Base-by-base conservation (phyloP, 2,113 vertebrate species). In the Catharus fuscescens region DNA sequence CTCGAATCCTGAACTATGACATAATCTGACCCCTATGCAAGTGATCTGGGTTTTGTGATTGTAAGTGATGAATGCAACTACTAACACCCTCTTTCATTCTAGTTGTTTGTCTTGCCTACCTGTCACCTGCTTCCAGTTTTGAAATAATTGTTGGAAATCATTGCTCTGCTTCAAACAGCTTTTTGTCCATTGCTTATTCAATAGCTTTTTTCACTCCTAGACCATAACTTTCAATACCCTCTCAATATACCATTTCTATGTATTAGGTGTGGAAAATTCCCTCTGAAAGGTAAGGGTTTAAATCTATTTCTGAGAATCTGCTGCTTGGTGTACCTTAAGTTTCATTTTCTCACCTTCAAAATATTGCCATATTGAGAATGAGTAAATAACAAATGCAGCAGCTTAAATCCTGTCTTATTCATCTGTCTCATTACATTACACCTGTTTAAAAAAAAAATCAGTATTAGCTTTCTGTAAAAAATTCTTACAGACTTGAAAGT, bases 291-390 rank as follows among this genome's bases (percentile, higher is more conserved):
- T 34, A 3, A n/a, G 10, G 11, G 23, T 71, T 59, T 60, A 29
- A 62, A 29, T 92, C 60, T 45, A 2, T 20, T 72, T 91, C 76
- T 88, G 64, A 86, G 26, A 64, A 73, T 61, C 38, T 47, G 52
- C 10, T 92, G 26, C 32, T 91, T 87, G 28, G n/a, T 56, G 5
- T 70, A 47, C 44, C 66, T 85, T 62, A 74, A 62, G 38, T 80
- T 95, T 88, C 47, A 67, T 88, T 86, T 96, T 92, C 42, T 60
- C 52, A 71, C 56, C 44, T 92, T 93, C 40, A 78, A 71, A 93
- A 78, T 95, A 90, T 66, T 90, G 64, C 47, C 52, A 45, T 93
- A 62, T 83, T 93, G 71, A 86, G 56, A 48, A 12, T 47, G 24
- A 25, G 7, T 90, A 90, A 86, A 56, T 86, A 76, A 14, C 20